A percentile compares a stretch with the other conserved stretches of the same genome.
Conservation (phyloP, 2,888 invertebrate genomes). For the Yponomeuta malinellus region DNA sequence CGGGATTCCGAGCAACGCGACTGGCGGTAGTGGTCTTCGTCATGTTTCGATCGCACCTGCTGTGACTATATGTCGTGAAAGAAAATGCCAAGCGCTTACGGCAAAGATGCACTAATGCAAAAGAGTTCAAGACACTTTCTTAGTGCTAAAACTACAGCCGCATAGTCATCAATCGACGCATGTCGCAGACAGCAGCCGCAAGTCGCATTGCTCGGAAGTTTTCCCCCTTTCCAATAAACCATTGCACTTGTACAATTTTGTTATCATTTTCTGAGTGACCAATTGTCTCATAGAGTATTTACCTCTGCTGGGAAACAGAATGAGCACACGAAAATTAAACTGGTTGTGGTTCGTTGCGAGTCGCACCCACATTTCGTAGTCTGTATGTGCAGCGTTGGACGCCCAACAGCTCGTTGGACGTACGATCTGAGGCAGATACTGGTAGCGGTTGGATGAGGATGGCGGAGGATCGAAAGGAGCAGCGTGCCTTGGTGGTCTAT, state of each 20-base stretch:
- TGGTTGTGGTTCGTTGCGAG: no score
- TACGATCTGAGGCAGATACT: no score
- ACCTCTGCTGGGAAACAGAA: background rate
- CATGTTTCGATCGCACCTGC: background rate
- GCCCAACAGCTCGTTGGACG: no score
- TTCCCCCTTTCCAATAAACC: conserved; percentile 21
- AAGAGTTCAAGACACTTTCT: background rate
- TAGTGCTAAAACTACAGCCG: background rate
- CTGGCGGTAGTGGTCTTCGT: background rate
- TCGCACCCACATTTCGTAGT: no score
- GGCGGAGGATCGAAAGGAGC: no score
- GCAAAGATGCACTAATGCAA: background rate
- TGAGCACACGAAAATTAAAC: background rate
- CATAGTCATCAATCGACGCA: background rate
- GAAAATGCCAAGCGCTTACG: background rate
- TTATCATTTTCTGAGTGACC: conserved; percentile 62
- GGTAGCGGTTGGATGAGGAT: no score
- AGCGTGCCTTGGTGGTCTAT: no score
- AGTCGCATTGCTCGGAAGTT: conserved; percentile 34
- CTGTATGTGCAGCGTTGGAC: no score
- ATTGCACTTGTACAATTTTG: conserved; percentile 37
- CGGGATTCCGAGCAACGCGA: background rate
- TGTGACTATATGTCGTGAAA: background rate
- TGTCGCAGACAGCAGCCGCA: conserved; percentile 11
- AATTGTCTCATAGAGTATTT: conserved; percentile 18